Evolutionary conservation across 2,797 vertebrate species (phyloP), one percentile per base, ranked within the genome.

Genomic region (Characodon lateralis): DNA sequence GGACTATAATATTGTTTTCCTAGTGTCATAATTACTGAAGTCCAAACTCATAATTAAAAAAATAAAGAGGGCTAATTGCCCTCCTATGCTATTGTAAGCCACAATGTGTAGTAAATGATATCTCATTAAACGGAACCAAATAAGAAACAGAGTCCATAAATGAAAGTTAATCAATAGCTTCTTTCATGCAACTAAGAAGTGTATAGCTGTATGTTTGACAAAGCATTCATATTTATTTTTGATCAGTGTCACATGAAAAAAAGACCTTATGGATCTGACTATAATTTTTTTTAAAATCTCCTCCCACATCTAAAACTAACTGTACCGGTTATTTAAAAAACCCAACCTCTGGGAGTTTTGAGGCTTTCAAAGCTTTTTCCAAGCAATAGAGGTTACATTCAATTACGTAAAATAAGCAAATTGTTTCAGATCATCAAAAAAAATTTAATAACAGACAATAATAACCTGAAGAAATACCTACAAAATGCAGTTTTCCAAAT

Each of bases 1-100:
- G 65, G 12, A n/a, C 39, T 14, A 22, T n/a, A n/a, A 68, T 68
- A 46, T 68, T 46, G 39, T 68, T 68, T 68, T 68, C 65, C 65
- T 13, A n/a, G 39, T 13, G 39, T n/a, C 39, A 68, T 68, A 68
- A 68, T 68, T 43, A 14, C 65, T 43, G 39, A 39, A 68, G 39
- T 68, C 41, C 65, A 46, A 68, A 68, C n/a, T 13, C 72, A 22
- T 58, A n/a, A n/a, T 46, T 59, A 28, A 26, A 61, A 61, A 61
- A 51, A 55, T 72, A 22, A 51, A 35, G 35, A 9, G 10, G 16
- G 18, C 50, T 22, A 72, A 51, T 35, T 12, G 28, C 14, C 28
- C 18, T 51, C 50, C 48, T 48, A 22, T 31, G 50, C 20, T 31
- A 53, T 39, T 72, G 18, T 12, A 18, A 35, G 70, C 26, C 28